Base-by-base conservation (phyloP, 1,140 invertebrate species). In the Helicoverpa armigera region DNA sequence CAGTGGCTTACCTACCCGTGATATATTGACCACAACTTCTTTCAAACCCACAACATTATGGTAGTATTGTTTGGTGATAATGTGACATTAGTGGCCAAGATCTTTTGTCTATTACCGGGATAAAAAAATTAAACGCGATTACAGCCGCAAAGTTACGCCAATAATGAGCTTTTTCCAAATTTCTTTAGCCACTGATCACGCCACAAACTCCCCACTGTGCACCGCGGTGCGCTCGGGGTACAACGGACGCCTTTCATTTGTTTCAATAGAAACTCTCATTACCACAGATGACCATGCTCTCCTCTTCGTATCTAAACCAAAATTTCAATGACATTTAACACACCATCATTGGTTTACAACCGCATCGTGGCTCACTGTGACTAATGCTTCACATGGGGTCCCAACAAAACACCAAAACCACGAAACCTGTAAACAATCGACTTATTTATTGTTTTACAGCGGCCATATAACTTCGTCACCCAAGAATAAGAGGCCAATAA, bases 381-480 rank as follows among this genome's bases (percentile, higher is more conserved):
- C 90, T 72, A 91, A 91, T 74, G 69, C 85, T 67, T 85, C 88
- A 85, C 83, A 91, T 89, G 91, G 89, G 90, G 92, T 86, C 91
- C 65, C 18, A 31, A 80, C 81, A 84, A 86, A 63, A 73, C 75
- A 80, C 81, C 50, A 31, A 82, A 83, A 85, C 86, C 83, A 85
- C 85, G 56, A 88, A 85, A 86, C 85, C 80, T 84, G 86, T 91
- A 90, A 92, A 91, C 91, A 92, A 93, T 92, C 86, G 75, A 65
- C 70, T 87, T 90, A 89, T 93, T 93, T 91, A 94, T 93, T 93
- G 92, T 94, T 94, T 94, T 93, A 94, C 91, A 88, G 87, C 89
- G 83, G 85, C 87, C 85, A 91, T 93, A 93, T 90, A 92, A 90
- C 89, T 87, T 89, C 85, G 89, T 88, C 87, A 87, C 83, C 75